Evolutionary conservation across 2,797 vertebrate genomes (phyloP), one percentile per base, ranked within the genome.

Genomic region (Chelidonichthys spinosus): DNA sequence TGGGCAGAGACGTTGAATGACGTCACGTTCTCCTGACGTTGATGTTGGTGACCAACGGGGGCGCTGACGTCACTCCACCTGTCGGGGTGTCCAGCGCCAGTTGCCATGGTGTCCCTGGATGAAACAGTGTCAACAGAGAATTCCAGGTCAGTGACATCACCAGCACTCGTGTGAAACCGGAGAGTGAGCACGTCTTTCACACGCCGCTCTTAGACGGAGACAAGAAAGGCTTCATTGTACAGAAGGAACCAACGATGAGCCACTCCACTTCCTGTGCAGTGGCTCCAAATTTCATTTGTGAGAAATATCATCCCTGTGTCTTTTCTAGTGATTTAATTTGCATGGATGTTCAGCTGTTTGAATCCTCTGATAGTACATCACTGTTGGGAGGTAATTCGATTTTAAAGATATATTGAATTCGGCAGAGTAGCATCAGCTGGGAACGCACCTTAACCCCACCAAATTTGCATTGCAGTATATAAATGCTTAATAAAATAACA

Each of bases 11-110:
- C 5, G 8, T 9, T 65, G 39, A 39, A 14, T 50, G 58, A n/a
- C 11, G 17, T 89, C 78, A 87, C 53, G 43, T 74, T 64, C 61
- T 79, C 65, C 47, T 54, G 60, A 33, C 46, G 65, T 49, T 56
- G 68, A 59, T 75, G 43, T 84, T 79, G 78, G 85, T 82, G 18
- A 87, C 83, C 49, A 25, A 94, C 64, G 1, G 44, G 4, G 46
- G 95, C 89, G 4, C 81, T 90, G 18, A 95, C 81, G 74, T 96
- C 94, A 69, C 84, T 89, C 93, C 94, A 95, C 0, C 5, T 40
- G 39, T 93, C 91, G 18, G 33, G 93, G 93, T 56, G 64, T 90
- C 33, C 40, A 94, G 86, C 17, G 92, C 64, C 59, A 76, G 91
- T 75, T 95, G 90, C 95, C 95, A 95, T 0, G 91, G 92, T 32